A percentile compares a stretch with the other conserved stretches of the same genome.
These are phyloP conservation scores for Ptychobarbus kaznakovi DNA, from an alignment of 2,797 vertebrate species.

Conservation along the genomic window DNA sequence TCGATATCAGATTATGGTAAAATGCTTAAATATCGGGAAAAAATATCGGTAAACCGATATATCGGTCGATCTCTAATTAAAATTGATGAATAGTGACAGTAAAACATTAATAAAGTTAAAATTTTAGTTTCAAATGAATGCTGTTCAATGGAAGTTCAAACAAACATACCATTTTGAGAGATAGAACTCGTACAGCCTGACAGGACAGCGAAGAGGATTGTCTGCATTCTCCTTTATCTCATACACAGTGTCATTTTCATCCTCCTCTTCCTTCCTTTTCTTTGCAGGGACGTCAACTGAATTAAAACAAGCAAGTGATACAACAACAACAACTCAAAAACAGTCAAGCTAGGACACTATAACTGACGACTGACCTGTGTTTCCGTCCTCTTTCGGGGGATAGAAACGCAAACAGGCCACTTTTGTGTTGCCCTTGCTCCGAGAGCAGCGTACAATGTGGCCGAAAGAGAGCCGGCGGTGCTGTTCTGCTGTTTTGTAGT, in stretches of 20 bases:
- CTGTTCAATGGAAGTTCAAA: conserved; percentile 53
- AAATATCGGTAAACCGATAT: too few species aligned
- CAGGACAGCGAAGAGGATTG: conserved; percentile 94
- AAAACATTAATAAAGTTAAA: neutral
- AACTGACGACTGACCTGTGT: conserved; percentile 57
- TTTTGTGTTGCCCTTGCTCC: conserved; percentile 87
- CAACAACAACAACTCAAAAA: neutral
- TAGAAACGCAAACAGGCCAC: conserved; percentile 94
- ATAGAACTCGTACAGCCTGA: conserved; percentile 97
- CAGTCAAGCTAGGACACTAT: neutral
- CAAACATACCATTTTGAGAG: conserved; percentile 91
- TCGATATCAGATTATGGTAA: too few species aligned
- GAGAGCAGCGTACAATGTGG: conserved; percentile 93
- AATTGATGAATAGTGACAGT: neutral
- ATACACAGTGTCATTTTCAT: conserved; percentile 84
- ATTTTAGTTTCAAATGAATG: neutral
- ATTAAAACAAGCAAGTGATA: conserved; percentile 58
- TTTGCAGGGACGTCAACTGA: conserved; percentile 77
- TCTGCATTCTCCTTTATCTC: conserved; percentile 96
- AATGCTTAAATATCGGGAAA: too few species aligned
- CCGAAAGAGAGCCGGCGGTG: conserved; percentile 96
- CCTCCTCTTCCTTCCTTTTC: conserved; percentile 86
- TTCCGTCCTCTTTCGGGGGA: conserved; percentile 81
- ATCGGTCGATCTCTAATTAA: neutral
- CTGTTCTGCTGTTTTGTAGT: conserved; percentile 89